Evolutionary conservation across 2,113 vertebrate species (phyloP).

Genomic region (Genyomyrus donnyi): DNA sequence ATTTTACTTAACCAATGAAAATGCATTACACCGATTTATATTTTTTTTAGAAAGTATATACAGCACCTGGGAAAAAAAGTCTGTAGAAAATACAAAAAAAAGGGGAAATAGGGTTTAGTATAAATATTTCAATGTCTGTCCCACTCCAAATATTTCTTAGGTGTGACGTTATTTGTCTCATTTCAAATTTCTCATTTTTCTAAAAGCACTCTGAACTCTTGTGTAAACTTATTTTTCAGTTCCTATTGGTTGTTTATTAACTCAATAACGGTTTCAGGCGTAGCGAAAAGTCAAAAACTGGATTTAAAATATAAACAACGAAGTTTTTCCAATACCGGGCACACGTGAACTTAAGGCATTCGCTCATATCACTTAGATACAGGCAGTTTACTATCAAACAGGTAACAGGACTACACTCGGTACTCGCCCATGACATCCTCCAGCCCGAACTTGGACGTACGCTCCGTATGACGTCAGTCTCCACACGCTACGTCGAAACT

Average conservation of each 20-base stretch:
- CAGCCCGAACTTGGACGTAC: background rate
- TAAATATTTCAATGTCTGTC: background rate
- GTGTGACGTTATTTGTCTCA: background rate
- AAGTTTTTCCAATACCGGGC: background rate
- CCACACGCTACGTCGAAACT: slow-evolving; percentile 18
- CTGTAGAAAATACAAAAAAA: no score
- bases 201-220: background rate
- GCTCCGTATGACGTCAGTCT: slow-evolving; percentile 30
- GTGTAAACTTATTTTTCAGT: background rate
- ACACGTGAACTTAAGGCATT: background rate
- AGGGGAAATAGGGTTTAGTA: no score
- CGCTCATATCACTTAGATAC: background rate
- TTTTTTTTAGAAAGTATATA: background rate
- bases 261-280: background rate
- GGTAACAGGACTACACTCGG: background rate
- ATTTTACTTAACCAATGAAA: background rate
- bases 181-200: background rate
- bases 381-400: background rate
- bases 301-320: background rate
- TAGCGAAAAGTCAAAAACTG: background rate
- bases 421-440: background rate
- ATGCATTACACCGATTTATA: background rate
- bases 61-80: background rate
- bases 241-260: background rate
- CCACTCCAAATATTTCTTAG: background rate